Conservation (phyloP, 2,888 invertebrate species). For the Drosophila robusta region DNA sequence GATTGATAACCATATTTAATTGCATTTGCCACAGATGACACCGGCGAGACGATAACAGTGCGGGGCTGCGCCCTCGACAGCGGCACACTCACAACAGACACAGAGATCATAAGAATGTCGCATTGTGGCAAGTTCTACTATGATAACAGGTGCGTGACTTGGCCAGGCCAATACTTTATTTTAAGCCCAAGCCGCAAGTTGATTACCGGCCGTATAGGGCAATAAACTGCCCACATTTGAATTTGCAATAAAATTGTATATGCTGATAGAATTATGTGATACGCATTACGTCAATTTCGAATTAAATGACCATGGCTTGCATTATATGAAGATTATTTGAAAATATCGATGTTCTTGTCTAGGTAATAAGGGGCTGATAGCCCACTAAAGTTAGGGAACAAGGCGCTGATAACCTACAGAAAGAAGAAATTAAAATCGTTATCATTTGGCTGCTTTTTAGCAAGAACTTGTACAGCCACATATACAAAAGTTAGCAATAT, state of each 20-base stretch:
- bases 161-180: background rate
- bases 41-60: slow-evolving; percentile 93
- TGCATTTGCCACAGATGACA: slow-evolving; percentile 88
- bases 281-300: no score
- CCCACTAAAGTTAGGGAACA: no score
- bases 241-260: slow-evolving; percentile 21
- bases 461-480: no score
- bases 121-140: slow-evolving; percentile 98
- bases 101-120: slow-evolving; percentile 98
- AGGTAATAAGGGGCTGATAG: no score
- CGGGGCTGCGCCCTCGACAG: slow-evolving; percentile 97
- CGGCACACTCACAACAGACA: slow-evolving; percentile 97
- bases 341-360: no score
- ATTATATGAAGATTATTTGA: no score
- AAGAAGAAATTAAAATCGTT: no score
- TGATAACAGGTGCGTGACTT: slow-evolving; percentile 89
- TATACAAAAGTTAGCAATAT: no score
- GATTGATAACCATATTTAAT: slow-evolving; percentile 17
- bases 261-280: no score
- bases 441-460: no score
- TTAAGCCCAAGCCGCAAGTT: background rate
- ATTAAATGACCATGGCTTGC: no score
- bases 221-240: slow-evolving; percentile 12
- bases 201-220: background rate
- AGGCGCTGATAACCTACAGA: no score